phyloP scores from a whole-genome alignment of 1,140 invertebrate genomes.

The Zaprionus nigranus region DNA sequence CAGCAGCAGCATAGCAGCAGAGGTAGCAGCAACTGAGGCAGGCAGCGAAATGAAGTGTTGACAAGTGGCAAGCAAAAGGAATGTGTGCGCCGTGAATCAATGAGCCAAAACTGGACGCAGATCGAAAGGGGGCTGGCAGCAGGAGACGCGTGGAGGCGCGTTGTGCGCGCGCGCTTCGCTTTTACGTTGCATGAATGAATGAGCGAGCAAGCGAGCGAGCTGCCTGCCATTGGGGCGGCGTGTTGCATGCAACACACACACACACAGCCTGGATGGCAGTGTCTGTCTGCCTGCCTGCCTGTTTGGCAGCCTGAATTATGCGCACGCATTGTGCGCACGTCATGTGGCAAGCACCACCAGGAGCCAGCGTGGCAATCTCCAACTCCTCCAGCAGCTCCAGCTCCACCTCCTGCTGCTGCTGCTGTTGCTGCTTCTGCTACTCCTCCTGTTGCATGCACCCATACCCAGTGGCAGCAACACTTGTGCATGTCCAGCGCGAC shows the following conservation, averaged over 20 bases:
- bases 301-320: constrained; percentile 70
- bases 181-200: constrained; percentile 70
- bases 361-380: constrained; percentile 27
- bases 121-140: not conserved
- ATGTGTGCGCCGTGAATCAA: constrained; percentile 79
- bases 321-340: constrained; percentile 82
- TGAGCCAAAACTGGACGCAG: constrained; percentile 65
- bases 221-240: constrained; percentile 34
- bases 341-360: constrained; percentile 54
- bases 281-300: not conserved
- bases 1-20: constrained; percentile 18
- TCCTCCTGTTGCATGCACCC: constrained; percentile 15
- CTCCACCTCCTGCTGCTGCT: not conserved
- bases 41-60: constrained; percentile 73
- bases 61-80: constrained; percentile 80
- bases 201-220: constrained; percentile 49
- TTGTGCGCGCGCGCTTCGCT: too few species aligned
- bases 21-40: constrained; percentile 19
- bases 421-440: not conserved
- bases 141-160: not conserved
- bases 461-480: constrained; percentile 60
- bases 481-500: constrained; percentile 55
- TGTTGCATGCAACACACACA: constrained; percentile 69
- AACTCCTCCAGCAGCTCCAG: not conserved
- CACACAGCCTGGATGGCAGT: constrained; percentile 27